phyloP scores from a whole-genome alignment of 92 coral and sea anemone species.

The Montipora capitata region DNA sequence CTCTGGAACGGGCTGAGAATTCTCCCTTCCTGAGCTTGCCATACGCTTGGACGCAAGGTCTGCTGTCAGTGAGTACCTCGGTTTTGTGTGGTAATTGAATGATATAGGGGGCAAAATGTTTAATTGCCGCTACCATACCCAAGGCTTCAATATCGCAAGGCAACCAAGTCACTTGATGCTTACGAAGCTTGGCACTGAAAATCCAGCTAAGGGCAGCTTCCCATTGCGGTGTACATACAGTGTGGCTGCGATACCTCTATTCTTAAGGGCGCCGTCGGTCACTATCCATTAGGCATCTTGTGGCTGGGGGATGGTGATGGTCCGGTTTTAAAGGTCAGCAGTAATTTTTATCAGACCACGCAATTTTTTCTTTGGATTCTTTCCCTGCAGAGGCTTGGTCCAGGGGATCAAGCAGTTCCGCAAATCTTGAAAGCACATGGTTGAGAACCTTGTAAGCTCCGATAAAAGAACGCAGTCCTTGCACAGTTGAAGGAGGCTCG shows the following conservation, averaged over 20 bases:
- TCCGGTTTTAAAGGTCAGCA: conserved; percentile 15
- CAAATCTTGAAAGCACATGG: conserved; percentile 25
- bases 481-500: conserved; percentile 47
- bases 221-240: conserved; percentile 55
- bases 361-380: neutral
- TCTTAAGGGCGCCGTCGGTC: conserved; percentile 69
- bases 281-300: conserved; percentile 53
- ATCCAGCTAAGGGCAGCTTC: conserved; percentile 34
- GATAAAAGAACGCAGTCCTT: conserved; percentile 39
- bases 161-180: conserved; percentile 52
- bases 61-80: conserved; percentile 71
- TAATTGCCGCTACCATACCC: conserved; percentile 51
- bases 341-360: conserved; percentile 19
- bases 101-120: conserved; percentile 59
- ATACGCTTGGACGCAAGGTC: conserved; percentile 71
- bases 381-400: conserved; percentile 15
- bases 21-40: conserved; percentile 68
- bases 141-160: conserved; percentile 54
- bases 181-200: conserved; percentile 63
- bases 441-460: conserved; percentile 48
- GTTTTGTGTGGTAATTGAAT: conserved; percentile 52
- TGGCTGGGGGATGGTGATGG: conserved; percentile 49
- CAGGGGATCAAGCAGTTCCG: conserved; percentile 32
- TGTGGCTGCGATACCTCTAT: conserved; percentile 55
- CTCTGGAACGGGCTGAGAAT: conserved; percentile 70